These are phyloP conservation scores for Platichthys stellatus DNA, from an alignment of 2,113 vertebrate species.

Conservation along the genomic window DNA sequence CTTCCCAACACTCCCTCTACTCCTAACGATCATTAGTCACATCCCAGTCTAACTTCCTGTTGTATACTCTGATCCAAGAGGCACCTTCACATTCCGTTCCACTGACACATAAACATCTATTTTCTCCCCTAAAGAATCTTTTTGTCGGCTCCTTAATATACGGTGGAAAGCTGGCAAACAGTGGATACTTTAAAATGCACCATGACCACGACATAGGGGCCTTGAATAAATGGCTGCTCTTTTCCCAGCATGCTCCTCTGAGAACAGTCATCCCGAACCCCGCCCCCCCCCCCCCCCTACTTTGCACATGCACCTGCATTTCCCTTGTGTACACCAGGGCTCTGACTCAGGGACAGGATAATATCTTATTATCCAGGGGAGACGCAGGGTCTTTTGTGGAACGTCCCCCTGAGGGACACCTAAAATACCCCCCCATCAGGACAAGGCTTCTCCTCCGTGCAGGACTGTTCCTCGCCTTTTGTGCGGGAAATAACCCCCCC, in stretches of 20 bases:
- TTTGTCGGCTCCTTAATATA: conserved; percentile 51
- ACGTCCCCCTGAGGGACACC: conserved; percentile 47
- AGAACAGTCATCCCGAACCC: conserved; percentile 47
- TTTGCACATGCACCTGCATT: conserved; percentile 62
- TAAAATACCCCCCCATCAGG: conserved; percentile 57
- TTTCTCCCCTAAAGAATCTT: conserved; percentile 43
- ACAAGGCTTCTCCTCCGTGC: conserved; percentile 27
- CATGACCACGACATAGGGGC: conserved; percentile 49
- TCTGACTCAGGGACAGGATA: conserved; percentile 24
- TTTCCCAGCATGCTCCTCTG: conserved; percentile 54
- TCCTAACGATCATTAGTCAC: conserved; percentile 60
- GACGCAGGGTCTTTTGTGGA: conserved; percentile 49
- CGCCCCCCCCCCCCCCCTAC: conserved; percentile 2
- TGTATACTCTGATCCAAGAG: conserved; percentile 40
- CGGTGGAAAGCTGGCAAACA: conserved; percentile 61
- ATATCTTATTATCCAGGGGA: conserved; percentile 41
- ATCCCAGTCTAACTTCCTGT: conserved; percentile 48
- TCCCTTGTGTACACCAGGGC: conserved; percentile 21
- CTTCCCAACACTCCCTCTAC: conserved; percentile 36
- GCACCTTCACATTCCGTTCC: conserved; percentile 48
- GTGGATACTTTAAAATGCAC: conserved; percentile 43
- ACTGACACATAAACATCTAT: conserved; percentile 41
- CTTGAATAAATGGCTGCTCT: conserved; percentile 49
- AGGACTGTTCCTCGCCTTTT: conserved; percentile 39
- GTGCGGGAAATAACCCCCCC: conserved; percentile 43